Evolutionary conservation across 2,113 vertebrate species (phyloP).

Genomic region (Gnathonemus longibarbis): DNA sequence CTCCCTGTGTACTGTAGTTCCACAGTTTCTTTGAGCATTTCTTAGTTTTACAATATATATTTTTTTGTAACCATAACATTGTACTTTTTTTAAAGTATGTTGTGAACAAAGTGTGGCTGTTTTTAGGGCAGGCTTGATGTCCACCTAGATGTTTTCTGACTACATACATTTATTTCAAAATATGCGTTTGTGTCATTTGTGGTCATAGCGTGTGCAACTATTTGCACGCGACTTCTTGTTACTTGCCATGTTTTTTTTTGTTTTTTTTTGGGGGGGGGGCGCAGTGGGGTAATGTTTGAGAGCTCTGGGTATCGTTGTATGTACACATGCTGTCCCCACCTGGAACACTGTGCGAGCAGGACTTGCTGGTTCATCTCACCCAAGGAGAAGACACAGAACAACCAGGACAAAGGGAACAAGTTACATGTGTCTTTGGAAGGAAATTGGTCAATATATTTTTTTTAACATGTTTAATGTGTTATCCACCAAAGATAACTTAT

Average conservation of each 20-base stretch:
- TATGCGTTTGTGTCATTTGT: slow-evolving; percentile 32
- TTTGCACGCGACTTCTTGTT: slow-evolving; percentile 28
- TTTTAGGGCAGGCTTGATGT: slow-evolving; percentile 22
- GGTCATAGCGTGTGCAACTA: slow-evolving; percentile 35
- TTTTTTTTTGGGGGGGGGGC: not conserved
- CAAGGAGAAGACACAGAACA: not conserved
- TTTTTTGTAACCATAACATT: slow-evolving; percentile 47
- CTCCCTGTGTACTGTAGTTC: slow-evolving; percentile 26
- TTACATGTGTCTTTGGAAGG: not conserved
- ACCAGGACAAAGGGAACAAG: not conserved
- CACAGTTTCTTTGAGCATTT: slow-evolving; percentile 43
- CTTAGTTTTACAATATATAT: slow-evolving; percentile 45
- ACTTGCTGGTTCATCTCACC: not conserved
- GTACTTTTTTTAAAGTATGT: slow-evolving; percentile 35
- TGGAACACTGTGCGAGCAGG: not conserved
- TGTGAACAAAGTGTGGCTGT: slow-evolving; percentile 19
- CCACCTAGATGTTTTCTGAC: slow-evolving; percentile 32
- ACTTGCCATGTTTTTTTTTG: slow-evolving; percentile 35
- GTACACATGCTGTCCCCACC: not conserved
- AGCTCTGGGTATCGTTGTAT: not conserved
- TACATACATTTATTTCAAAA: slow-evolving; percentile 28
- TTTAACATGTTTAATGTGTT: slow-evolving; percentile 21
- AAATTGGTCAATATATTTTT: slow-evolving; percentile 15
- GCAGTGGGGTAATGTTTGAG: slow-evolving; percentile 11
- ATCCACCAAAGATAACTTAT: slow-evolving; percentile 31